Evolutionary conservation across 2,888 invertebrate genomes (phyloP), one percentile per base, ranked within the genome.

Genomic region (Dicranocentrus wangi): DNA sequence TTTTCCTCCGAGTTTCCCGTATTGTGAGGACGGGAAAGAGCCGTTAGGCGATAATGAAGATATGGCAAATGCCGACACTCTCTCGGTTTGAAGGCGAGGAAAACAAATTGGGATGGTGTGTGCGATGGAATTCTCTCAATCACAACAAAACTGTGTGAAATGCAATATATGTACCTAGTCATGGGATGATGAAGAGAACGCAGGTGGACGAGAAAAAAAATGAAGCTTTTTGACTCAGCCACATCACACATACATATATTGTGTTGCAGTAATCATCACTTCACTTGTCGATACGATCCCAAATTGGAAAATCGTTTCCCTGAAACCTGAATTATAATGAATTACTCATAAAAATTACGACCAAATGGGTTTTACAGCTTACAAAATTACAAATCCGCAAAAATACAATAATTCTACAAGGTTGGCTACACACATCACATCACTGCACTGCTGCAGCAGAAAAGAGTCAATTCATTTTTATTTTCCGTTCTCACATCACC

Each of bases 291-390:
- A 77, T 68, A n/a, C n/a, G 58, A 58, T 69, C 21, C 53, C 21
- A 70, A 78, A 78, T 78, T 78, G 78, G 78, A 70, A 78, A 77
- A 77, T 77, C 68, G 70, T 60, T 77, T 58, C 39, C 17, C 23
- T 68, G 53, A 53, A 55, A 68, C 53, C 21, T 32, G 51, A 77
- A 58, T 60, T 27, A 51, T 25, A 58, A 39, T 28, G 58, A 69
- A 69, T 69, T 53, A 61, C 76, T 61, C 61, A 58, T 68, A 76
- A 68, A 66, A 76, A 60, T 66, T 76, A 76, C 58, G 58, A 66
- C 23, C 42, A 51, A 73, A 73, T 42, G 58, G n/a, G 58, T 66
- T 65, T 75, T 75, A 65, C 55, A 53, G 51, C 65, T 63, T 43
- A 66, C n/a, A 65, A 66, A 63, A 55, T 66, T 75, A 27, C 55